These are phyloP conservation scores for Athalia rosae DNA, from an alignment of 2,888 invertebrate species.

Conservation along the genomic window DNA sequence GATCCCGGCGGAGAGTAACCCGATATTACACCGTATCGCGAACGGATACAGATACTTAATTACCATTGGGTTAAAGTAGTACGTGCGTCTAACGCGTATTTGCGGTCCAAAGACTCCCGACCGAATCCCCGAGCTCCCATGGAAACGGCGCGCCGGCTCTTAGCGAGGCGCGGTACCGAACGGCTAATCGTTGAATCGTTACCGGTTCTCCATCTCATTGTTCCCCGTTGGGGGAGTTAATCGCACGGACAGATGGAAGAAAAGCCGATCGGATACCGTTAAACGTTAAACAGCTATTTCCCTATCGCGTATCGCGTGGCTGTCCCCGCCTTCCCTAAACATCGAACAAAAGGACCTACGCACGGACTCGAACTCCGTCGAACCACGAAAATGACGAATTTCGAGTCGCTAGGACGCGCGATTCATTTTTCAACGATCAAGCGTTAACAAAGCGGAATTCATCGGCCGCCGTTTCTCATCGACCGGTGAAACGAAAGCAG, in stretches of 20 bases:
- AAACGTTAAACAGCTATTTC: not conserved
- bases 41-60: slow-evolving; percentile 42
- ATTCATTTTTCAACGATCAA: too few species aligned
- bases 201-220: slow-evolving; percentile 18
- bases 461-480: too few species aligned
- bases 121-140: slow-evolving; percentile 35
- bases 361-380: not conserved
- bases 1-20: slow-evolving; percentile 12
- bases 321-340: slow-evolving; percentile 15
- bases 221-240: not conserved
- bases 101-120: slow-evolving; percentile 15
- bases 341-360: not conserved
- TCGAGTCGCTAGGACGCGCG: not conserved
- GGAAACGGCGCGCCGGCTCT: not conserved
- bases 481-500: too few species aligned
- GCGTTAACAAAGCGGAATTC: too few species aligned
- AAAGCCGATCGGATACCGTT: slow-evolving; percentile 4
- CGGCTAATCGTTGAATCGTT: slow-evolving; percentile 27
- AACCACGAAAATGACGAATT: not conserved
- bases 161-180: not conserved
- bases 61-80: slow-evolving; percentile 30
- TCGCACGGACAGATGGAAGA: not conserved
- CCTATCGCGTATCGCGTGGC: slow-evolving; percentile 15
- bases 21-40: not conserved
- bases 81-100: slow-evolving; percentile 30